Base-by-base conservation (phyloP, 2,888 invertebrate genomes). In the Erebia epiphron region DNA sequence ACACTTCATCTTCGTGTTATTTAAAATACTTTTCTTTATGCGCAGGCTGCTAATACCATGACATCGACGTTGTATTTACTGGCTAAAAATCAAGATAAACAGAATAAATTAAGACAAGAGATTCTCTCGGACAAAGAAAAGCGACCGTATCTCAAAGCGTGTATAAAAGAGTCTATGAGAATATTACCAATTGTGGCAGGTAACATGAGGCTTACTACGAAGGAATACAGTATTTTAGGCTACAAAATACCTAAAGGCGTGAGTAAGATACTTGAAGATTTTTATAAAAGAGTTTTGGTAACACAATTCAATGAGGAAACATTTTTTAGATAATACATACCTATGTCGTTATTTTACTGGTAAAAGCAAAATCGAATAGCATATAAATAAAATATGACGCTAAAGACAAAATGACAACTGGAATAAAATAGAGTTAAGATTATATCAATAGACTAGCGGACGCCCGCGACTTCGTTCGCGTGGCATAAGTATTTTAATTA, bases 81-180 rank as follows among this genome's bases (percentile, higher is more conserved):
- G 43, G 95, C 96, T 0, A 91, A 86, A 61, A 94, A 97, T 85
- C 94, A 88, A 13, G 94, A 94, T 0, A 94, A 95, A 67, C 97
- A 97, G 83, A 86, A 94, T 9, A 94, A 92, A 77, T 86, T 97
- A 3, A 90, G 95, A 26, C 83, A 94, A 61, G 96, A 96, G 82
- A 79, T 95, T 10, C 72, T 86, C 0, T 84, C 82, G 1, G 83
- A 78, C 8, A 50, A 78, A 0, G 82, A 80, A 1, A 88, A 70
- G 83, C 87, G 94, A 74, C 92, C 94, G 0, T 97, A 96, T 79
- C 81, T 97, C 18, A 95, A 94, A 74, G 96, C 96, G 0, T 96
- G 95, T 76, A 93, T 97, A 61, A 97, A 96, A 80, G 97, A 97
- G 85, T 92, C 95, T 0, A 82, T 96, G 73, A 93, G 97, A 78